Conservation (phyloP, 2,113 vertebrate genomes). For the Peromyscus maniculatus region DNA sequence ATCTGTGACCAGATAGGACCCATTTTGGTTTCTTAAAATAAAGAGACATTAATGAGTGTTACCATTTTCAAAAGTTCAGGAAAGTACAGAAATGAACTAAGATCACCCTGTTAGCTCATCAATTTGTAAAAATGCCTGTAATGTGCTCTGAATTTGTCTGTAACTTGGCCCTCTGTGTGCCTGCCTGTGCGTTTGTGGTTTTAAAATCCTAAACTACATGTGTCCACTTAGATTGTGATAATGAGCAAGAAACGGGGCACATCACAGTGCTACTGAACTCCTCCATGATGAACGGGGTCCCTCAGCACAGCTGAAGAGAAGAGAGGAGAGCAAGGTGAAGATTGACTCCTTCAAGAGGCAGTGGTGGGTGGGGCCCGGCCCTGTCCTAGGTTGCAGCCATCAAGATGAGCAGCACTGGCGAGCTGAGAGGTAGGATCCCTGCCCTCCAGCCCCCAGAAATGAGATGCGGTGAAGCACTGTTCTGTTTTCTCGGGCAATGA, state of each 20-base stretch:
- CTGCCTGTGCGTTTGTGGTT: background rate
- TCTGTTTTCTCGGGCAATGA: background rate
- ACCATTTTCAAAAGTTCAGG: slow-evolving; percentile 40
- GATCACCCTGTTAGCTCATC: background rate
- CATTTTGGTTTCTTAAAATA: background rate
- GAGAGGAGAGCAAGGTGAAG: background rate
- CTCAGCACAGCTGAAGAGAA: background rate
- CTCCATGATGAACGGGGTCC: background rate
- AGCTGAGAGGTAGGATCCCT: background rate
- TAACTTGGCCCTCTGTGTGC: background rate
- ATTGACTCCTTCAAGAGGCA: background rate
- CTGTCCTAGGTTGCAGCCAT: background rate
- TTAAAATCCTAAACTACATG: background rate
- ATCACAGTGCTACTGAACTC: background rate
- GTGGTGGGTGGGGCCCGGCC: background rate
- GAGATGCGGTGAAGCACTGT: background rate
- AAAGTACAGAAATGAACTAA: background rate
- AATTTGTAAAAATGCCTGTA: background rate
- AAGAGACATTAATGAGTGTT: background rate
- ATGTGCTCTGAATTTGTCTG: slow-evolving; percentile 1
- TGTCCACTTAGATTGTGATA: background rate
- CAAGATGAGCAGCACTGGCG: background rate
- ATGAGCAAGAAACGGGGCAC: background rate
- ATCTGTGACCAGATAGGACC: background rate
- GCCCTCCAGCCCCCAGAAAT: background rate